A percentile compares a stretch with the other conserved stretches of the same genome.
These are phyloP conservation scores for Caenorhabditis japonica DNA, from an alignment of 2,888 invertebrate species.

Conservation along the genomic window DNA sequence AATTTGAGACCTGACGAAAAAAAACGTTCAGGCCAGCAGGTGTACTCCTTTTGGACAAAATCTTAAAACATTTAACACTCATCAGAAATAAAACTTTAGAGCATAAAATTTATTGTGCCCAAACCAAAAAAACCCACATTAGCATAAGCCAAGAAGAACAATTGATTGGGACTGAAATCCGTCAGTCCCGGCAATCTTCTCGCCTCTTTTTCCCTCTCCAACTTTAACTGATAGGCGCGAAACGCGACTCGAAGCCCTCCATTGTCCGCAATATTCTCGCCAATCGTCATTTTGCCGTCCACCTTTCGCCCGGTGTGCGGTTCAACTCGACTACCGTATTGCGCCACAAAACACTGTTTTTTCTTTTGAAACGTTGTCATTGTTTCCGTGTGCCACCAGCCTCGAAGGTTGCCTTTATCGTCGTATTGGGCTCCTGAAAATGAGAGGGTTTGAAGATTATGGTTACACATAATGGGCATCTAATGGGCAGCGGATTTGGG, in stretches of 20 bases:
- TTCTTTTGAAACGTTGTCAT: slow-evolving; percentile 68
- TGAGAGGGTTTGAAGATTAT: no score
- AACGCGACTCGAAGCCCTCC: slow-evolving; percentile 71
- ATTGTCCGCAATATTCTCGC: slow-evolving; percentile 74
- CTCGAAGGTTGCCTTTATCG: slow-evolving; percentile 66
- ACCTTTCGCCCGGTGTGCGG: slow-evolving; percentile 63
- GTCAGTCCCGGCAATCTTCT: slow-evolving; percentile 76
- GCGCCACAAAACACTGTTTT: slow-evolving; percentile 72
- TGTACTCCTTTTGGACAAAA: no score
- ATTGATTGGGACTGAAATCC: slow-evolving; percentile 78
- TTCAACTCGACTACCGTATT: slow-evolving; percentile 67
- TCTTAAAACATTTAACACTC: no score
- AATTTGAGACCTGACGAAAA: neutral
- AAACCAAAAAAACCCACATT: slow-evolving; percentile 55
- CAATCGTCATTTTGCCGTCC: slow-evolving; percentile 71
- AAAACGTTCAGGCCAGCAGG: no score
- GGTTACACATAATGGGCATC: no score
- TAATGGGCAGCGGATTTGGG: no score
- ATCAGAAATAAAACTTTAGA: neutral
- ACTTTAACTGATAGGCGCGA: slow-evolving; percentile 62
- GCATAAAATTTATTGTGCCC: no score
- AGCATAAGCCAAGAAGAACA: slow-evolving; percentile 79
- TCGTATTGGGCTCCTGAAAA: slow-evolving; percentile 70
- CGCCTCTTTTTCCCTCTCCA: slow-evolving; percentile 51
- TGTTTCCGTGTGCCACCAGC: slow-evolving; percentile 72